Evolutionary conservation across 2,113 vertebrate species (phyloP), one percentile per base, ranked within the genome.

Genomic region (Odocoileus hemionus): DNA sequence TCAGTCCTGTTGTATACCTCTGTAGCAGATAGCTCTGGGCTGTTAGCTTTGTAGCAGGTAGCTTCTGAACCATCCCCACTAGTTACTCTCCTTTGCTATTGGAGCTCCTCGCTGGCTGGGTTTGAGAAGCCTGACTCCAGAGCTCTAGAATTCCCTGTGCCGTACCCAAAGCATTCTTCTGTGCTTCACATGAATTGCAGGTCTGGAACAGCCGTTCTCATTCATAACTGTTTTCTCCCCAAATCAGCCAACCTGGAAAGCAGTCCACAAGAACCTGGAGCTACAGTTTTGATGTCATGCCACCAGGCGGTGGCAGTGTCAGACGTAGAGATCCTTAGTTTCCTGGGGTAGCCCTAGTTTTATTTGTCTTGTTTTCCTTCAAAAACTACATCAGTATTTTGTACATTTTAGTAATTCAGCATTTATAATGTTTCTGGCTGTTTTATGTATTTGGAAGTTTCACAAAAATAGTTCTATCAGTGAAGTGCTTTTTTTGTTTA

Each of bases 231-330:
- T 84, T 47, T 95, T 86, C 55, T 76, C 12, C 28, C 36, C 15
- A 55, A 26, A 50, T 86, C 70, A 92, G 2, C 57, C 76, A 83
- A n/a, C 33, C 25, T 79, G n/a, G 39, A 33, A 43, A 90, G 84
- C 86, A 43, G 13, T 61, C 45, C 54, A 64, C 74, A 50, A 25
- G 57, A 76, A 82, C n/a, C 50, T 70, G 74, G 28, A 23, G 30
- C 28, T 78, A 28, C 55, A 86, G 39, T 92, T 92, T 94, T 64
- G 2, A 58, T 80, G 89, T 88, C 60, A 0, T 82, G 76, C 89
- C 96, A 91, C 93, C 96, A 94, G 60, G 89, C 88, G 95, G 93
- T 52, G 86, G 76, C 92, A 91, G 78, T 95, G 74, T 94, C 89
- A 83, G 60, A 57, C 64, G 43, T 25, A 2, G 33, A 10, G 76